Percentiles rank a stretch among this genome's conserved stretches.
phyloP scores from a whole-genome alignment of 2,888 invertebrate genomes.

The Anodontia alba region DNA sequence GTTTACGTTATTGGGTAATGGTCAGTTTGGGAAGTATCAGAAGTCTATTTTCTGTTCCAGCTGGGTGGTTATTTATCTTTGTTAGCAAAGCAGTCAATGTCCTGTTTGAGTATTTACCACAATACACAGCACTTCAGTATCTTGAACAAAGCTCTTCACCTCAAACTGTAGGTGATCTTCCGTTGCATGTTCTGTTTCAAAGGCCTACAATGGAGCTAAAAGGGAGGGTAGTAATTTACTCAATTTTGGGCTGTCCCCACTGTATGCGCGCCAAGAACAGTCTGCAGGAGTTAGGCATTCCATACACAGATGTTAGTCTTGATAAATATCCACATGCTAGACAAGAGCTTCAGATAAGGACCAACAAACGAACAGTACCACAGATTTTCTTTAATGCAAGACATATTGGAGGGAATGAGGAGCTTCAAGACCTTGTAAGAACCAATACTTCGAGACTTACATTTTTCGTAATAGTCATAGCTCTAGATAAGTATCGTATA shows the following conservation, averaged over 20 bases:
- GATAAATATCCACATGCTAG: slow-evolving; percentile 82
- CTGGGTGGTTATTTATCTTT: not conserved
- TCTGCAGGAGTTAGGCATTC: slow-evolving; percentile 77
- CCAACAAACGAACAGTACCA: slow-evolving; percentile 82
- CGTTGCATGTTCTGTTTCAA: no score
- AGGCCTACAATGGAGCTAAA: slow-evolving; percentile 69
- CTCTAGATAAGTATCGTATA: no score
- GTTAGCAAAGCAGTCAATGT: not conserved
- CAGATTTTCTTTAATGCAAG: slow-evolving; percentile 85
- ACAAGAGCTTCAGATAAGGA: slow-evolving; percentile 76
- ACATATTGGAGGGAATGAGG: slow-evolving; percentile 84
- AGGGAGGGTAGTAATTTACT: slow-evolving; percentile 83
- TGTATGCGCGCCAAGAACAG: slow-evolving; percentile 82
- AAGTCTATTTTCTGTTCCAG: not conserved
- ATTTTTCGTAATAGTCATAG: no score
- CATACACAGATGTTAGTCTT: slow-evolving; percentile 83
- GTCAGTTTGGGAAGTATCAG: no score
- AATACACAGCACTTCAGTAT: no score
- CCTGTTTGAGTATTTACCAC: not conserved
- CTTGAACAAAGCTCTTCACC: no score
- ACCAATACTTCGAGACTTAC: no score
- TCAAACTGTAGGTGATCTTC: no score
- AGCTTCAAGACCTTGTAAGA: slow-evolving; percentile 79
- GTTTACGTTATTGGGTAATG: no score
- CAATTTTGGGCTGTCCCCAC: slow-evolving; percentile 83